Conservation (phyloP, 2,113 vertebrate genomes). For the Hemichromis elongatus region DNA sequence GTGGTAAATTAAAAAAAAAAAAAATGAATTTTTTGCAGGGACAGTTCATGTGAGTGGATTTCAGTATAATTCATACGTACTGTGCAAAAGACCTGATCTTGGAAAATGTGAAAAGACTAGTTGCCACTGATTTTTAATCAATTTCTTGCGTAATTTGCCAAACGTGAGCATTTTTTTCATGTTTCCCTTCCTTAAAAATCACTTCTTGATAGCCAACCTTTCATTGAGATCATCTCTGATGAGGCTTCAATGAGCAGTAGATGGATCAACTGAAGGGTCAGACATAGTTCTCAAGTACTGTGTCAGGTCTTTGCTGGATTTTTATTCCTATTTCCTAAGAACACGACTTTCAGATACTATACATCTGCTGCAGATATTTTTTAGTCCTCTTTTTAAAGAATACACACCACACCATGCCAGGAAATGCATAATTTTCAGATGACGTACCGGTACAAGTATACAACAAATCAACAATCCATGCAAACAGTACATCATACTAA, state of each 20-base stretch:
- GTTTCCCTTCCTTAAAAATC: background rate
- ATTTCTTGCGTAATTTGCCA: background rate
- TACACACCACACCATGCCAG: background rate
- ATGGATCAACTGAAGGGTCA: background rate
- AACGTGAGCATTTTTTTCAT: background rate
- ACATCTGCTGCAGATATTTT: background rate
- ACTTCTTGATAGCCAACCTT: background rate
- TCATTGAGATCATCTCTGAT: background rate
- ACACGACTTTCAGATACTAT: background rate
- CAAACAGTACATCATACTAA: background rate
- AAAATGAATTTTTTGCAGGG: background rate
- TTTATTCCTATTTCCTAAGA: background rate
- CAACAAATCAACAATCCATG: background rate
- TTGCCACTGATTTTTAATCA: background rate
- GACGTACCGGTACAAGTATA: background rate
- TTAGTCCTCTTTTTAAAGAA: background rate
- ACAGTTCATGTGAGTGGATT: background rate
- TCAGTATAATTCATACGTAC: background rate
- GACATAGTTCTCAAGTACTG: background rate
- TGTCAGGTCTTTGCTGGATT: background rate
- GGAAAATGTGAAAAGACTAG: background rate
- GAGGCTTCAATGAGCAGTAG: background rate
- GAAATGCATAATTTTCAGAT: background rate
- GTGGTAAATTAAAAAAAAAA: background rate
- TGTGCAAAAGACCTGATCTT: background rate